Evolutionary conservation across 2,888 invertebrate genomes (phyloP).

Genomic region (Gymnosoma rotundatum): DNA sequence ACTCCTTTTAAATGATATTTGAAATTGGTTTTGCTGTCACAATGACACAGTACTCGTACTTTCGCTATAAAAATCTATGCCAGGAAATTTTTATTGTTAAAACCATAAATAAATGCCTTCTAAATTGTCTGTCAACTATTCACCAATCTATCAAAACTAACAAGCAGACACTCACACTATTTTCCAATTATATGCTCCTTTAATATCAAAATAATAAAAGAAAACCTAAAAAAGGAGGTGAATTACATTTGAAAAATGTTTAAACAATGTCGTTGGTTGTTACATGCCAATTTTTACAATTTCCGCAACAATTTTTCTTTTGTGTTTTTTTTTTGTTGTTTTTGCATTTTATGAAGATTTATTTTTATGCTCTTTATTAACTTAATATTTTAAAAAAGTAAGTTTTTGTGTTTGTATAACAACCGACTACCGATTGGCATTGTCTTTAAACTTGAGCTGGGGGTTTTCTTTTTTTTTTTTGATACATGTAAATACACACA

Average conservation of each 20-base stretch:
- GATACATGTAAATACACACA: conserved; percentile 26
- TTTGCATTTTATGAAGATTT: background rate
- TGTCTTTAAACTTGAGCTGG: conserved; percentile 27
- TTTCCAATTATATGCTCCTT: background rate
- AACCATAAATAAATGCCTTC: conserved; percentile 18
- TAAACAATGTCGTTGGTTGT: conserved; percentile 62
- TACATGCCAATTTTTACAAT: conserved; percentile 67
- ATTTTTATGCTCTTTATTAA: conserved; percentile 9
- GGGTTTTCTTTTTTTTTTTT: conserved; percentile 27
- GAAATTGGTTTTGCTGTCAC: conserved; percentile 14
- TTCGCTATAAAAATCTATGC: background rate
- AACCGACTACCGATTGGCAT: conserved; percentile 56
- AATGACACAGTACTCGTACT: background rate
- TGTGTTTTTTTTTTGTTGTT: background rate
- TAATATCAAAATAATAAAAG: background rate
- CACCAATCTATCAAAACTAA: conserved; percentile 41
- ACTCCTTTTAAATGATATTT: background rate
- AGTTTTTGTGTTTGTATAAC: conserved; percentile 64
- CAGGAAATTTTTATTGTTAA: background rate
- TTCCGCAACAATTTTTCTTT: conserved; percentile 68
- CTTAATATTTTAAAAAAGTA: conserved; percentile 31
- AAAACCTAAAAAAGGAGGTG: conserved; percentile 14
- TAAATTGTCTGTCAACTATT: conserved; percentile 32
- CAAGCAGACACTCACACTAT: background rate
- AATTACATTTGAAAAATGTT: conserved; percentile 32